Conservation (phyloP, 2,797 vertebrate genomes). For the Hydrophis major region DNA sequence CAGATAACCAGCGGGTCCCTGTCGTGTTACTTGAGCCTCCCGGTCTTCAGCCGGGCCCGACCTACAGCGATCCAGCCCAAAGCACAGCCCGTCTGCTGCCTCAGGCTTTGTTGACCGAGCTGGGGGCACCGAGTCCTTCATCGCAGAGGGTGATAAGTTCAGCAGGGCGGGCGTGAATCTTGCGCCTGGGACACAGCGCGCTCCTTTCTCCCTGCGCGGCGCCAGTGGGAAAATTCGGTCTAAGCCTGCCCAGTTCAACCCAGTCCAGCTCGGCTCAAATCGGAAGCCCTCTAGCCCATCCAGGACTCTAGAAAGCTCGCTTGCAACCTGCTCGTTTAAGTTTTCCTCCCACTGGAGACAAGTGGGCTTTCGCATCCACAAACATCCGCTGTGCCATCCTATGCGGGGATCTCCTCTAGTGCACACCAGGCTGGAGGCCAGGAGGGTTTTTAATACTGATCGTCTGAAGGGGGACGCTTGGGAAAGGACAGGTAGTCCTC, state of each 20-base stretch:
- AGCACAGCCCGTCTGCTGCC: neutral
- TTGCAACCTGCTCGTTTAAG: neutral
- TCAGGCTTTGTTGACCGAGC: neutral
- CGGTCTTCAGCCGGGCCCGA: neutral
- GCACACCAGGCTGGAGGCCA: neutral
- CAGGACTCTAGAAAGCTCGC: neutral
- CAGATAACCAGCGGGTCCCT: slow-evolving; percentile 58
- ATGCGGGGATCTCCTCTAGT: neutral
- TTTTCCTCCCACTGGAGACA: neutral
- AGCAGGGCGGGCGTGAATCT: neutral
- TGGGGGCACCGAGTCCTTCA: neutral
- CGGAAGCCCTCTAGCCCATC: neutral
- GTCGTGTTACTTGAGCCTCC: slow-evolving; percentile 38
- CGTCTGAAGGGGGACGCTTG: neutral
- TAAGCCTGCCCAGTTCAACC: neutral
- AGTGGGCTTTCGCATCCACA: neutral
- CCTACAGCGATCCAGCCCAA: neutral
- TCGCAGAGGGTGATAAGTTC: slow-evolving; percentile 18
- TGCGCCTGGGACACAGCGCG: neutral
- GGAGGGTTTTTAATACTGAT: neutral
- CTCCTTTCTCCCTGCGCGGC: neutral
- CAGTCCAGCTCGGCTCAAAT: no score
- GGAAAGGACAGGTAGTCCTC: neutral
- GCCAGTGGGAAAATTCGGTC: neutral
- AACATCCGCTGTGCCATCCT: neutral